Evolutionary conservation across 35 echinoderm and acorn worm species (phyloP).

Genomic region (Apostichopus japonicus): DNA sequence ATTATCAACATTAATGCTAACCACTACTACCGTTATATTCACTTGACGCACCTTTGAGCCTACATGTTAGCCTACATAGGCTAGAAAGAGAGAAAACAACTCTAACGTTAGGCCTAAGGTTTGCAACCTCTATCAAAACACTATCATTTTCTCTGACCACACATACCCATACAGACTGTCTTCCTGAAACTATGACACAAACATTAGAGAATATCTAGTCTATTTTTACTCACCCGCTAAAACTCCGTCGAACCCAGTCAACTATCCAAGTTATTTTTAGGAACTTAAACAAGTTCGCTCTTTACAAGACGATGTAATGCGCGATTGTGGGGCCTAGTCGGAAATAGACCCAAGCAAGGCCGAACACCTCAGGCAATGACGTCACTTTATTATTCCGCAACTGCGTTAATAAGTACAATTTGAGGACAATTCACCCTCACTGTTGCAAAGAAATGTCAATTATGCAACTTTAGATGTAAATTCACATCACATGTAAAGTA

Average conservation of each 20-base stretch:
- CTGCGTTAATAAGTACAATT: neutral
- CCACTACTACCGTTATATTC: no score
- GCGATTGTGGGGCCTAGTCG: slow-evolving; percentile 66
- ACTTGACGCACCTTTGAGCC: neutral
- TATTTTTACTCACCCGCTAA: slow-evolving; percentile 70
- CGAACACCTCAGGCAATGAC: slow-evolving; percentile 60
- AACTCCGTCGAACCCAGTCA: slow-evolving; percentile 58
- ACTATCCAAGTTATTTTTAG: slow-evolving; percentile 71
- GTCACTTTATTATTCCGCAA: slow-evolving; percentile 58
- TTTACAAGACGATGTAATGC: slow-evolving; percentile 66
- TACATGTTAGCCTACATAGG: neutral
- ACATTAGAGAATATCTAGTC: slow-evolving; percentile 58
- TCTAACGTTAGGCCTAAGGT: slow-evolving; percentile 5
- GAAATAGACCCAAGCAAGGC: slow-evolving; percentile 61
- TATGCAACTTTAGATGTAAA: slow-evolving; percentile 13
- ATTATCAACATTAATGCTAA: no score
- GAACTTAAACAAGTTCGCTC: slow-evolving; percentile 65
- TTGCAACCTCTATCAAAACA: slow-evolving; percentile 23
- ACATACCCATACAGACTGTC: slow-evolving; percentile 35
- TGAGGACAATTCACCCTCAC: neutral
- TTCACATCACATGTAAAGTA: neutral
- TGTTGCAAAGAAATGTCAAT: slow-evolving; percentile 1
- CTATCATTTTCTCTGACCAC: slow-evolving; percentile 42
- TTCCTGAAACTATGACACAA: slow-evolving; percentile 56
- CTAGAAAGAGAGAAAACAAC: slow-evolving; percentile 30